Evolutionary conservation across 2,888 invertebrate genomes (phyloP), one percentile per base, ranked within the genome.

Genomic region (Chrysolina haemoptera): DNA sequence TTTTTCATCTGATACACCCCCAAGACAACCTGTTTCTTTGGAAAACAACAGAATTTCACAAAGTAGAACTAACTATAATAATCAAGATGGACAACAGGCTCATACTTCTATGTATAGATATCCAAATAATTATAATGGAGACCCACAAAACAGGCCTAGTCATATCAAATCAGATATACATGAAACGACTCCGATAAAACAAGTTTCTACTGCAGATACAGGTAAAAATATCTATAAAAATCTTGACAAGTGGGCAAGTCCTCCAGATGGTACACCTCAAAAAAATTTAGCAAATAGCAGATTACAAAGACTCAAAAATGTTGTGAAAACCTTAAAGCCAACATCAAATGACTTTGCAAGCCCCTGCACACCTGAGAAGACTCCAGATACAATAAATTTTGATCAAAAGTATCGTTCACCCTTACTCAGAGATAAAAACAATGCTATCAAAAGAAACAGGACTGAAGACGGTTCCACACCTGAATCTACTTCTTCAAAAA

Each of bases 221-320:
- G 14, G 46, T 48, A n/a, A 55, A 18, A 63, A 40, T 53, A 72
- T 73, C 20, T 73, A 65, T 27, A 41, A 55, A 46, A 66, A 71
- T 27, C 46, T 66, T n/a, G n/a, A 16, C 14, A 59, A 71, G 46
- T 71, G 66, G 67, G 46, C 55, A 27, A 71, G 35, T 22, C 63
- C 59, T 12, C 50, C 40, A 41, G 16, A 68, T 62, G 12, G 9
- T 27, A 48, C 10, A 27, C 59, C 64, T 4, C 72, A 70, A 62
- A 78, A 73, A 65, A 78, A 77, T 65, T 46, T 75, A 10, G 81
- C 81, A 0, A 78, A 77, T 75, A 76, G 78, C 12, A 75, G 79
- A 35, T 55, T 80, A 66, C 76, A 77, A 46, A 79, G 75, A 59
- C 65, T 81, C n/a, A 73, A 77, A 48, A 75, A 70, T 9, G 69